A percentile compares a stretch with the other conserved stretches of the same genome.
These are phyloP conservation scores for Parauchenoglanis ngamensis DNA, from an alignment of 2,797 vertebrate species.

Conservation along the genomic window DNA sequence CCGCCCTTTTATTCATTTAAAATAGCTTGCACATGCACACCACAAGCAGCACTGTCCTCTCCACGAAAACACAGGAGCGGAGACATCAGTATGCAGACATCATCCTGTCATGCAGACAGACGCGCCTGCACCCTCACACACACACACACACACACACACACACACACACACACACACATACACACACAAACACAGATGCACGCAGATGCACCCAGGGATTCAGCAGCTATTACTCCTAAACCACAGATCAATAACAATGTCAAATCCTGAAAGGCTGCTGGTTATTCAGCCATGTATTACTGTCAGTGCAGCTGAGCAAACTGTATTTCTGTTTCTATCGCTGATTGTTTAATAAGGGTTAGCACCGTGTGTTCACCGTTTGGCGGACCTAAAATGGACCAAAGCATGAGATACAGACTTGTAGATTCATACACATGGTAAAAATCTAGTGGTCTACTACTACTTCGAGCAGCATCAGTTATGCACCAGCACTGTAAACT, in stretches of 20 bases:
- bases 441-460: background rate
- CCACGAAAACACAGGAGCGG: slow-evolving; percentile 44
- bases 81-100: slow-evolving; percentile 54
- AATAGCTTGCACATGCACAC: slow-evolving; percentile 48
- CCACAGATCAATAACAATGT: slow-evolving; percentile 53
- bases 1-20: slow-evolving; percentile 63
- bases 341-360: slow-evolving; percentile 22
- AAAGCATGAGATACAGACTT: background rate
- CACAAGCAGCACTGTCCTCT: slow-evolving; percentile 40
- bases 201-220: slow-evolving; percentile 35
- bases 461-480: background rate
- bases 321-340: slow-evolving; percentile 35
- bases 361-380: background rate
- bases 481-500: slow-evolving; percentile 66
- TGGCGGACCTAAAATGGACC: background rate
- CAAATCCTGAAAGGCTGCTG: slow-evolving; percentile 32
- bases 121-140: background rate
- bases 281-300: slow-evolving; percentile 27
- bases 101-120: slow-evolving; percentile 31
- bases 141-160: background rate
- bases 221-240: slow-evolving; percentile 47
- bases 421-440: background rate
- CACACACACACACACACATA: no score
- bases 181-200: background rate
- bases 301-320: slow-evolving; percentile 37